Evolutionary conservation across 2,113 vertebrate species (phyloP).

Genomic region (Siniperca knerii): DNA sequence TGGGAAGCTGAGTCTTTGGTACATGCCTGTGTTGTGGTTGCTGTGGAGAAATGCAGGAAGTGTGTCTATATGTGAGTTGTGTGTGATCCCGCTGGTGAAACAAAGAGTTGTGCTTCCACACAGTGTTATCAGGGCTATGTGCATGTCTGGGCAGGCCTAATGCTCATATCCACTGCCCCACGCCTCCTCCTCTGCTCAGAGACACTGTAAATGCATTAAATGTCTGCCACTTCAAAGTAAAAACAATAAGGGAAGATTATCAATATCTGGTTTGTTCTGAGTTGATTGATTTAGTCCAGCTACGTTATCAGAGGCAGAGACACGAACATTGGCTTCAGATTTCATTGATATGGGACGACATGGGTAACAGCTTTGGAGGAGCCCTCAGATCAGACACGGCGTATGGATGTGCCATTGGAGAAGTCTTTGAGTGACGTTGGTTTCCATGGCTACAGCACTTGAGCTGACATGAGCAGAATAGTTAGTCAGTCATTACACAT

Average conservation of each 20-base stretch:
- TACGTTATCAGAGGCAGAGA: slow-evolving; percentile 28
- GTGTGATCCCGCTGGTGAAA: slow-evolving; percentile 50
- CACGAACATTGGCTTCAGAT: slow-evolving; percentile 30
- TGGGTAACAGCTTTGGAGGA: slow-evolving; percentile 11
- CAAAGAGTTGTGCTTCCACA: slow-evolving; percentile 53
- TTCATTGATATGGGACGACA: slow-evolving; percentile 37
- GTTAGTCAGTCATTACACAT: slow-evolving; percentile 51
- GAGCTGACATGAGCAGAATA: slow-evolving; percentile 55
- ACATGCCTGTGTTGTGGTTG: slow-evolving; percentile 74
- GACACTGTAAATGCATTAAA: slow-evolving; percentile 41
- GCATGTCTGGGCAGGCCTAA: slow-evolving; percentile 67
- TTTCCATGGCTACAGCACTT: slow-evolving; percentile 68
- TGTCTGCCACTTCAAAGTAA: neutral
- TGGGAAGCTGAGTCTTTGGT: slow-evolving; percentile 38
- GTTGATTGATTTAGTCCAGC: slow-evolving; percentile 25
- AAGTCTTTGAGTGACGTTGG: slow-evolving; percentile 34
- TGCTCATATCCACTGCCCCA: neutral
- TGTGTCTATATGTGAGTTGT: slow-evolving; percentile 30
- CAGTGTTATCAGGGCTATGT: slow-evolving; percentile 46
- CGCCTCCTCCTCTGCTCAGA: slow-evolving; percentile 16
- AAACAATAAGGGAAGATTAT: slow-evolving; percentile 16
- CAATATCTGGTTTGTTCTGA: slow-evolving; percentile 15
- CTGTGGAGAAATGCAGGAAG: slow-evolving; percentile 68
- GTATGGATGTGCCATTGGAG: slow-evolving; percentile 31
- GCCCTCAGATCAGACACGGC: slow-evolving; percentile 37